A percentile compares a stretch with the other conserved stretches of the same genome.
phyloP scores from a whole-genome alignment of 2,113 vertebrate genomes.

The Columba livia region DNA sequence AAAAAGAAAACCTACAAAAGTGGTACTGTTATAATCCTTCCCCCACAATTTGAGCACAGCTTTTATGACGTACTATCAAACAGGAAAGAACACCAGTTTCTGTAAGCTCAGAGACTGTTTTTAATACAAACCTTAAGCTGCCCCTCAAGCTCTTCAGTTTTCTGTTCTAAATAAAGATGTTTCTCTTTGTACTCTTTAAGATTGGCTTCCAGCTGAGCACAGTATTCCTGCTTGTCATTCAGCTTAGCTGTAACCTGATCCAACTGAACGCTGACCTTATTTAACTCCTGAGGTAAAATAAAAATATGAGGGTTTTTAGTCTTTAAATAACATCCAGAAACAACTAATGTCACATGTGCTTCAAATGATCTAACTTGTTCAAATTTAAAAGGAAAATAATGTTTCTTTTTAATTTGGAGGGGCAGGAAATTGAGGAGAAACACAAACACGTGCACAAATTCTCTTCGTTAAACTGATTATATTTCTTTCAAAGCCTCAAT shows the following conservation, averaged over 20 bases:
- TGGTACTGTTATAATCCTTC: not conserved
- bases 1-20: not conserved
- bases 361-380: not conserved
- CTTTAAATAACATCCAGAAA: not conserved
- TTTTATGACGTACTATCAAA: not conserved
- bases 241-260: conserved; percentile 85
- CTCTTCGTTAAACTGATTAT: not conserved
- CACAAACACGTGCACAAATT: not conserved
- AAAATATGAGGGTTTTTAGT: not conserved
- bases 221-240: conserved; percentile 88
- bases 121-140: conserved; percentile 84
- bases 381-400: not conserved
- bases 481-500: not conserved
- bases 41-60: not conserved
- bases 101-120: not conserved
- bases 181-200: conserved; percentile 93
- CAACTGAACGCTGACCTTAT: conserved; percentile 83
- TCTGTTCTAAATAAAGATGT: conserved; percentile 86
- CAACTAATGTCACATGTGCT: not conserved
- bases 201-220: conserved; percentile 84
- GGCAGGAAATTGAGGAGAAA: not conserved
- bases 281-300: conserved; percentile 85
- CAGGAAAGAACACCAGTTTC: not conserved
- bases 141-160: conserved; percentile 83
- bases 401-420: not conserved